These are phyloP conservation scores for Dendronephthya gigantea DNA, from an alignment of 64 coral and sea anemone genomes.

Conservation along the genomic window DNA sequence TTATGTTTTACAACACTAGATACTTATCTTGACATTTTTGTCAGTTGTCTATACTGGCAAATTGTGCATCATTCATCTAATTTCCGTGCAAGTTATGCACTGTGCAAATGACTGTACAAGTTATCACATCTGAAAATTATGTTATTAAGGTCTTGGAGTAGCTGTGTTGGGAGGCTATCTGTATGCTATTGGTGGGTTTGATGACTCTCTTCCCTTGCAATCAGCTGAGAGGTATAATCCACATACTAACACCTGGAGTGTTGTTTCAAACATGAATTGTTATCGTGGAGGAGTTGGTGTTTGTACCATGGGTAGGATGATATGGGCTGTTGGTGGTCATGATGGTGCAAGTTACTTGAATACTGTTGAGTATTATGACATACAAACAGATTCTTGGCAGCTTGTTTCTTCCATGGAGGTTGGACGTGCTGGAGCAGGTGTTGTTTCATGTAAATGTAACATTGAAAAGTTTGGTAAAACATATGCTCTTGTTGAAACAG, in stretches of 20 bases:
- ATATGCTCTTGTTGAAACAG: conserved; percentile 1
- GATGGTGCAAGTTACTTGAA: conserved; percentile 74
- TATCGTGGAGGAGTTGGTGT: conserved; percentile 84
- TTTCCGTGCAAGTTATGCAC: not conserved
- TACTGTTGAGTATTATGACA: conserved; percentile 75
- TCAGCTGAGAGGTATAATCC: conserved; percentile 79
- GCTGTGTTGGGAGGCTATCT: conserved; percentile 63
- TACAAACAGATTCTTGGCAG: conserved; percentile 55
- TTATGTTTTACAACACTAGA: too few relatives aligned
- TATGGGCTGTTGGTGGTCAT: conserved; percentile 96
- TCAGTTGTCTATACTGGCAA: too few relatives aligned
- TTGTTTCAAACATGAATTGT: conserved; percentile 68
- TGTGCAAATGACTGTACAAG: not conserved
- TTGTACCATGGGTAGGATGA: conserved; percentile 57
- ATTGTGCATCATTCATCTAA: not conserved
- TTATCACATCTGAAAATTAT: not conserved
- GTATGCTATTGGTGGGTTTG: conserved; percentile 96
- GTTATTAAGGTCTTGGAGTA: conserved; percentile 68
- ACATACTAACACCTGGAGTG: conserved; percentile 52
- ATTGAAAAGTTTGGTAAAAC: conserved; percentile 44
- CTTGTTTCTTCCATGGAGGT: conserved; percentile 57
- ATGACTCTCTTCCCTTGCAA: conserved; percentile 77
- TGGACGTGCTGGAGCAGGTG: conserved; percentile 80
- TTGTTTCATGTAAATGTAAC: conserved; percentile 65
- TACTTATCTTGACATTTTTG: too few relatives aligned